These are phyloP conservation scores for Cyrtonyx montezumae DNA, from an alignment of 2,113 vertebrate genomes.

Conservation along the genomic window DNA sequence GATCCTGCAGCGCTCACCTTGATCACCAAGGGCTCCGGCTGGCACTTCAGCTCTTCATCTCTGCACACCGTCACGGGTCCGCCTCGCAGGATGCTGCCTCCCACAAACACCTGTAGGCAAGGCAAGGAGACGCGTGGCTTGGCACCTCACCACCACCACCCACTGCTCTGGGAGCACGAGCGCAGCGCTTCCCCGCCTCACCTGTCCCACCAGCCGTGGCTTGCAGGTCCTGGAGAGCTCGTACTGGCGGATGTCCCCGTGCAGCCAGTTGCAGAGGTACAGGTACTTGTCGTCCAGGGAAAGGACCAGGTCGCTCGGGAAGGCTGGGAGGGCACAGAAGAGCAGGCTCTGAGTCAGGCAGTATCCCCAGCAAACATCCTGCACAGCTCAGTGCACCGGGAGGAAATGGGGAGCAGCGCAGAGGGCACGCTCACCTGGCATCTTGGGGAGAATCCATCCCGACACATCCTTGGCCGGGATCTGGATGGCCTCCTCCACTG, in stretches of 20 bases:
- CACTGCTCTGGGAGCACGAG: fast-evolving
- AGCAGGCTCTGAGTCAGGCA: neutral
- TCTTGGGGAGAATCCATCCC: constrained; percentile 11
- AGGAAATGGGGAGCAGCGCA: neutral
- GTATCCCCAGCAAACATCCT: fast-evolving
- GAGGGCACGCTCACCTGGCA: neutral
- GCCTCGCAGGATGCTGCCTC: constrained; percentile 85
- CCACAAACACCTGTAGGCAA: constrained; percentile 86
- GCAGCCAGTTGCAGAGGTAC: constrained; percentile 93
- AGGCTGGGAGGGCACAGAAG: constrained; percentile 69
- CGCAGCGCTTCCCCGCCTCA: constrained; percentile 40
- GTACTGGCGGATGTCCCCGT: constrained; percentile 94
- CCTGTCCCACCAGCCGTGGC: constrained; percentile 88
- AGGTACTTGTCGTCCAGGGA: constrained; percentile 90
- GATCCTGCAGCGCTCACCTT: constrained; percentile 75
- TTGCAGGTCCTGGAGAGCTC: constrained; percentile 84
- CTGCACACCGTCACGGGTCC: constrained; percentile 85
- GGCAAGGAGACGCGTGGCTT: fast-evolving
- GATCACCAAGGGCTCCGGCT: constrained; percentile 84
- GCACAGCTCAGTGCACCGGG: neutral
- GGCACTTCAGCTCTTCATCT: constrained; percentile 84
- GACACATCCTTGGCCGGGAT: neutral
- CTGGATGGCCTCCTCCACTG: constrained; percentile 9
- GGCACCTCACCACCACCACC: fast-evolving
- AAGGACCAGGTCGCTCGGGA: constrained; percentile 89